phyloP scores from a whole-genome alignment of 1,140 invertebrate genomes.

The Microvelia longipes region DNA sequence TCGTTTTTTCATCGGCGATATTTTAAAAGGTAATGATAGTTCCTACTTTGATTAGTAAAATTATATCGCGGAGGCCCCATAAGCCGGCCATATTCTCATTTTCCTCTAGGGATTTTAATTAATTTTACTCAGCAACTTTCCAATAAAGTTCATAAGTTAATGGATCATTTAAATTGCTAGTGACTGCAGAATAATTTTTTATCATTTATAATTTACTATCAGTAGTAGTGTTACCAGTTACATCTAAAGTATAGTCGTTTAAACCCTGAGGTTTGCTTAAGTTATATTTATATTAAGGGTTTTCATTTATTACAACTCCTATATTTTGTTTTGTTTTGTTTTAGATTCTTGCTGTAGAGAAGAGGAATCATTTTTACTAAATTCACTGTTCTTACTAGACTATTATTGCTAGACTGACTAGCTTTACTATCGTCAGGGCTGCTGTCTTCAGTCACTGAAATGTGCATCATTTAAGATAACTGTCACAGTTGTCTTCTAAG shows the following conservation, averaged over 20 bases:
- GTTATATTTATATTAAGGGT: neutral
- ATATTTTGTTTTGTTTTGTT: neutral
- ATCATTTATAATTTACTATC: too few species aligned
- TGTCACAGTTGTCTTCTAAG: neutral
- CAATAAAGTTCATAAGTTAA: too few species aligned
- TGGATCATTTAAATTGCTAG: too few species aligned
- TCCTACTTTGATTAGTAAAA: too few species aligned
- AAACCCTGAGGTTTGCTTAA: neutral
- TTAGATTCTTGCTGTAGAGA: neutral
- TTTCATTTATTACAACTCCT: neutral
- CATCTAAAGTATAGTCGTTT: neutral
- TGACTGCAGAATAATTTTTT: too few species aligned
- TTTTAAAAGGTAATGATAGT: too few species aligned
- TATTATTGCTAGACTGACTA: too few species aligned
- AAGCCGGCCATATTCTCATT: too few species aligned
- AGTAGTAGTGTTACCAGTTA: neutral
- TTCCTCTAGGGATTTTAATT: too few species aligned
- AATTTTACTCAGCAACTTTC: too few species aligned
- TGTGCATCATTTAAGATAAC: neutral
- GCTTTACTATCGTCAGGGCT: neutral
- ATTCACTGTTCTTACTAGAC: neutral
- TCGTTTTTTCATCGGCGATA: too few species aligned
- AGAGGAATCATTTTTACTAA: neutral
- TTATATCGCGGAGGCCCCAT: too few species aligned
- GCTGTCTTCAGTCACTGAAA: neutral